A percentile compares a stretch with the other conserved stretches of the same genome.
Conservation (phyloP, 2,888 invertebrate species). For the Nomada fabriciana region DNA sequence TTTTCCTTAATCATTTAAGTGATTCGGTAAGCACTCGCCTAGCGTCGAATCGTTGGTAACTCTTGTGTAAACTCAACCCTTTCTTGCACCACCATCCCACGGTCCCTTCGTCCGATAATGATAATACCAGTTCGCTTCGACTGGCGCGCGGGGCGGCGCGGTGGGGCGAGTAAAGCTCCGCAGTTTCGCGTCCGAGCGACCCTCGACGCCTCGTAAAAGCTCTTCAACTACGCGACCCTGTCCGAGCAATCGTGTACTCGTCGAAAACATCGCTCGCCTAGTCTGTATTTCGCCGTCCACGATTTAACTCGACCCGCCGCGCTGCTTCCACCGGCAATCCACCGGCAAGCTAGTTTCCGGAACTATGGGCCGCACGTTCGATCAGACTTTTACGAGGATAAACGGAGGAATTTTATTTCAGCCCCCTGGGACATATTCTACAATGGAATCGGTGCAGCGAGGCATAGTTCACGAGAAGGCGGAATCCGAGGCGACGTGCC, state of each 20-base stretch:
- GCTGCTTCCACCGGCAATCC: background rate
- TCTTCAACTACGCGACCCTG: constrained; percentile 18
- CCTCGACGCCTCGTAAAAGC: constrained; percentile 34
- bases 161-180: constrained; percentile 70
- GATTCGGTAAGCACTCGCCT: constrained; percentile 82
- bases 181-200: constrained; percentile 58
- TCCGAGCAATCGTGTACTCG: constrained; percentile 10
- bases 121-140: constrained; percentile 66
- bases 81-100: constrained; percentile 71
- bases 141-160: background rate
- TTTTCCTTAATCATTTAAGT: constrained; percentile 84
- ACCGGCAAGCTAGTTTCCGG: background rate
- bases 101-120: constrained; percentile 75
- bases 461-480: constrained; percentile 75
- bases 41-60: constrained; percentile 78
- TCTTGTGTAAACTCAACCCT: constrained; percentile 79
- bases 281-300: too few relatives aligned
- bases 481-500: constrained; percentile 79
- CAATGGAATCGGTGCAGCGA: constrained; percentile 47
- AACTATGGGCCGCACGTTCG: background rate
- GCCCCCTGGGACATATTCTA: constrained; percentile 31
- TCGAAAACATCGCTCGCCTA: background rate
- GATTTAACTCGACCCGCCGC: background rate
- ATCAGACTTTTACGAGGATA: constrained; percentile 23
- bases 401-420: constrained; percentile 30